phyloP scores from a whole-genome alignment of 2,888 invertebrate genomes.

The Itoplectis maculator region DNA sequence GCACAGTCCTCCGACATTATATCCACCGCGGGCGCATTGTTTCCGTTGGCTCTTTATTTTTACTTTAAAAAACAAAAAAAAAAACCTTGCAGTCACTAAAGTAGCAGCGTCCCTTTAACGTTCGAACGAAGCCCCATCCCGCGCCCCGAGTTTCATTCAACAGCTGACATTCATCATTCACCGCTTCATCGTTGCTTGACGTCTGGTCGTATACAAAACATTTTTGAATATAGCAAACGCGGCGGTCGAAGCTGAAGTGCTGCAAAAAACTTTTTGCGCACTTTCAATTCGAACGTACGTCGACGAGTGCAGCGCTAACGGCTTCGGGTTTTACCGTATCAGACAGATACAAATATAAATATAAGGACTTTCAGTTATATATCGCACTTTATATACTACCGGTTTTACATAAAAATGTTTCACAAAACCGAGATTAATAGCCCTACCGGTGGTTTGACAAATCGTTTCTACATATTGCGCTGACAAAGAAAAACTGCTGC shows the following conservation, averaged over 20 bases:
- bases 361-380: not conserved
- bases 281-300: not conserved
- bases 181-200: not conserved
- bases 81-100: not conserved
- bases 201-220: slow-evolving; percentile 33
- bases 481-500: not conserved
- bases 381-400: not conserved
- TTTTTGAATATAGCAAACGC: slow-evolving; percentile 30
- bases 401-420: not conserved
- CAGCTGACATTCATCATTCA: not conserved
- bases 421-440: not conserved
- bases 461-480: not conserved
- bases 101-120: slow-evolving; percentile 14
- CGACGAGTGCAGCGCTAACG: not conserved
- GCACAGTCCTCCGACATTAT: not conserved
- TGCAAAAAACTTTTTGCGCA: not conserved
- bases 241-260: not conserved
- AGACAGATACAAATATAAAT: not conserved
- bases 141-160: slow-evolving; percentile 9
- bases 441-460: not conserved
- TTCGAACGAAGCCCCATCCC: slow-evolving; percentile 14
- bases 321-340: not conserved
- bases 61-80: not conserved
- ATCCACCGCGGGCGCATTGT: not conserved
- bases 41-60: not conserved